A percentile compares a stretch with the other conserved stretches of the same genome.
These are phyloP conservation scores for Malurus leucopterus DNA, from an alignment of 2,797 vertebrate genomes.

Conservation along the genomic window DNA sequence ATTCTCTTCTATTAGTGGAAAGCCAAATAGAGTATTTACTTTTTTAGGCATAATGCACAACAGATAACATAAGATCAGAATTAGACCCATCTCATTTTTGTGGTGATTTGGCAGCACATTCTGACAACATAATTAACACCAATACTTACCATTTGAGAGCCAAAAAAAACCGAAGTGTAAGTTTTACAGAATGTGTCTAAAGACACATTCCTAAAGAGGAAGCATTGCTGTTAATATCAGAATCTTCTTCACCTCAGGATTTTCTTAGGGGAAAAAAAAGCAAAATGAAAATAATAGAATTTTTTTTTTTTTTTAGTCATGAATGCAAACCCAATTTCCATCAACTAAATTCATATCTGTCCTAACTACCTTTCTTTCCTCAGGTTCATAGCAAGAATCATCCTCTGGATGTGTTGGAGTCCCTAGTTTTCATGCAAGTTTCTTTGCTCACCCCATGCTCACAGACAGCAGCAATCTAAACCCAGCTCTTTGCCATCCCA, in stretches of 20 bases:
- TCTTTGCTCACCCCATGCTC: background rate
- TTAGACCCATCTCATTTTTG: background rate
- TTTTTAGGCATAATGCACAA: background rate
- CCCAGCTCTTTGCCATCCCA: background rate
- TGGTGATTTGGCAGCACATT: background rate
- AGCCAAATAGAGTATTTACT: background rate
- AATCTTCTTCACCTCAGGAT: background rate
- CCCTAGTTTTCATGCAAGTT: background rate
- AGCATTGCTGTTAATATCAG: background rate
- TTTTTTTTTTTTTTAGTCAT: background rate
- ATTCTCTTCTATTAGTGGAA: background rate
- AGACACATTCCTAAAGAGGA: background rate
- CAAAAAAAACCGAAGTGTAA: background rate
- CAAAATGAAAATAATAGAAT: background rate
- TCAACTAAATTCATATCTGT: background rate
- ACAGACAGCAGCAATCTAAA: background rate
- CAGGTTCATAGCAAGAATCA: background rate
- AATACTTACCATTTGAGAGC: background rate
- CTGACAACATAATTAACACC: background rate
- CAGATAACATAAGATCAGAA: fast-evolving
- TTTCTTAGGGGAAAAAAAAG: fast-evolving
- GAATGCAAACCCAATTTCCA: background rate
- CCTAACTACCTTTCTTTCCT: background rate
- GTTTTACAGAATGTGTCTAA: background rate
- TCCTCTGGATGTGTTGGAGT: background rate